Evolutionary conservation across 2,113 vertebrate species (phyloP).

Genomic region (Aramus guarauna): DNA sequence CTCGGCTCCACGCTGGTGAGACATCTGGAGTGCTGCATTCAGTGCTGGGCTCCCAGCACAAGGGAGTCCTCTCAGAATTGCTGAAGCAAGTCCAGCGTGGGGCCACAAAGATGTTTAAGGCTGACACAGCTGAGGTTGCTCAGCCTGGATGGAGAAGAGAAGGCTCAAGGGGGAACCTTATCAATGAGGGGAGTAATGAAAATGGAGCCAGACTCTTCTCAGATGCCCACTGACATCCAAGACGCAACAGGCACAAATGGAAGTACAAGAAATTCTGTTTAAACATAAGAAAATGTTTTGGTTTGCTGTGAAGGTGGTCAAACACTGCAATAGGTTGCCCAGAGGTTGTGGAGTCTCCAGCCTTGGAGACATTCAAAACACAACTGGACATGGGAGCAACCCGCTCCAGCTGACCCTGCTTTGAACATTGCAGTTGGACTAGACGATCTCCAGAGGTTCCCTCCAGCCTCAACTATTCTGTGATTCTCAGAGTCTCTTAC

Average conservation of each 20-base stretch:
- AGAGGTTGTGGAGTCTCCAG: neutral
- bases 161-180: neutral
- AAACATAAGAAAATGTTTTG: neutral
- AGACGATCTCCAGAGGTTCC: neutral
- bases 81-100: neutral
- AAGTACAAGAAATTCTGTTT: neutral
- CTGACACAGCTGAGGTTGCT: neutral
- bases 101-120: neutral
- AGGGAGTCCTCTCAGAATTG: too few relatives aligned
- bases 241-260: neutral
- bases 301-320: neutral
- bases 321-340: neutral
- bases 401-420: neutral
- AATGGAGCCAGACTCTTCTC: neutral
- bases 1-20: neutral
- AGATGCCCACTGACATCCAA: neutral
- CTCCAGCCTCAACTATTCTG: neutral
- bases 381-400: neutral
- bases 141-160: neutral
- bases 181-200: neutral
- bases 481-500: neutral
- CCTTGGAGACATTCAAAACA: neutral
- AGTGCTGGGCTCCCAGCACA: neutral
- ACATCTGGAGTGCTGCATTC: neutral
- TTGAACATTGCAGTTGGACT: neutral